These are phyloP conservation scores for Hirundo rustica DNA, from an alignment of 2,797 vertebrate species.

Conservation along the genomic window DNA sequence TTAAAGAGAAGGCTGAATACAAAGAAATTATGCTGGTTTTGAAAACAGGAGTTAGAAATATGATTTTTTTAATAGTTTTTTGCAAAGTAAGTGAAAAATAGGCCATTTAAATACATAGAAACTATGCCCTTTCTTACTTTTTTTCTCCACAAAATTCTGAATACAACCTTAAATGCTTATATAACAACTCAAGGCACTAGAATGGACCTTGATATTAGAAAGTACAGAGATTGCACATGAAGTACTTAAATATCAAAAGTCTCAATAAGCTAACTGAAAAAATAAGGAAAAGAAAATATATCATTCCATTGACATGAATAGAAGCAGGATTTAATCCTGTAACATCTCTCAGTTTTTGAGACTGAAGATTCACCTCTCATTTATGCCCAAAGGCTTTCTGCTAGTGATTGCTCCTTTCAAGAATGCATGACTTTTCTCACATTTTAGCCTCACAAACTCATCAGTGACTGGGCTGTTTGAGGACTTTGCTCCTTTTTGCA, in stretches of 20 bases:
- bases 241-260: neutral
- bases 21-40: neutral
- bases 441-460: neutral
- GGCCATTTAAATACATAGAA: neutral
- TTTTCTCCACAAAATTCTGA: neutral
- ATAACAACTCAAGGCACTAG: neutral
- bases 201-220: neutral
- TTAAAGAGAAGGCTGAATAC: neutral
- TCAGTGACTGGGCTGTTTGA: neutral
- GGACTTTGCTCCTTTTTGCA: neutral
- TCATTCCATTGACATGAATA: neutral
- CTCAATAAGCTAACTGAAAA: neutral
- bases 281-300: neutral
- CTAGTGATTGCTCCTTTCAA: neutral
- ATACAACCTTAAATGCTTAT: neutral
- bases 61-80: neutral
- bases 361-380: neutral
- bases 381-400: neutral
- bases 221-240: neutral
- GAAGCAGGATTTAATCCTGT: neutral
- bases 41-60: neutral
- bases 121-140: fast-evolving
- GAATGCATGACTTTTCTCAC: neutral
- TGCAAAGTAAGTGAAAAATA: neutral
- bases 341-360: neutral